Conservation (phyloP, 2,113 vertebrate species). For the Prochilodus magdalenae region DNA sequence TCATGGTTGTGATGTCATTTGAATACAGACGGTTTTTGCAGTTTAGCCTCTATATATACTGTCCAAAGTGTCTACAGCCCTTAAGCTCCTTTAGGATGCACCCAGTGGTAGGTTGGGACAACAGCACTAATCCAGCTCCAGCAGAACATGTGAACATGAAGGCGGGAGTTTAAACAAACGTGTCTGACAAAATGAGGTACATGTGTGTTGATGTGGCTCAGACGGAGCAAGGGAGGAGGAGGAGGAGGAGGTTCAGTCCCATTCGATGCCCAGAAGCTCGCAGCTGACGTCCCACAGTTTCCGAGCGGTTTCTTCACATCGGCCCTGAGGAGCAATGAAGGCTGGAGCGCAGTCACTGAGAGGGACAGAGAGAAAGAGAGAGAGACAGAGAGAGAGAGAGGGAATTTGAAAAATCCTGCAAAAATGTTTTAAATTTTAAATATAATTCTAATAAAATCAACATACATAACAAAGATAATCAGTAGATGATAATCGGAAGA, state of each 20-base stretch:
- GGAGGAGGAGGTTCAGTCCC: conserved; percentile 74
- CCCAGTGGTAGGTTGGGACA: no score
- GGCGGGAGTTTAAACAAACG: neutral
- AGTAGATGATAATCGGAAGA: no score
- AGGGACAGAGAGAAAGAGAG: neutral
- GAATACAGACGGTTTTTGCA: no score
- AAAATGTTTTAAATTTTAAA: neutral
- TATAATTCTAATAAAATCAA: no score
- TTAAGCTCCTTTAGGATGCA: no score
- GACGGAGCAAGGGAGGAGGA: neutral
- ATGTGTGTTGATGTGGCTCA: conserved; percentile 22
- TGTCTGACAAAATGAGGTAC: conserved; percentile 17
- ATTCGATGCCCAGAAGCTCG: conserved; percentile 86
- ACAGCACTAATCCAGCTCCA: neutral
- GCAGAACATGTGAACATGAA: neutral
- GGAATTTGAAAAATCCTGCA: no score
- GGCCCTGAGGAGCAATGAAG: conserved; percentile 83
- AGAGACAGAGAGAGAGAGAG: neutral
- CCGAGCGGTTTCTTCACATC: conserved; percentile 83
- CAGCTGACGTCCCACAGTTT: conserved; percentile 91
- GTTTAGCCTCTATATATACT: no score
- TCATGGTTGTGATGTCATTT: no score
- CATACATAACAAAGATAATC: no score
- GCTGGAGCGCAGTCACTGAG: conserved; percentile 88
- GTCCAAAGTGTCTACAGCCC: no score